Conservation (phyloP, 2,113 vertebrate genomes). For the Callionymus lyra region DNA sequence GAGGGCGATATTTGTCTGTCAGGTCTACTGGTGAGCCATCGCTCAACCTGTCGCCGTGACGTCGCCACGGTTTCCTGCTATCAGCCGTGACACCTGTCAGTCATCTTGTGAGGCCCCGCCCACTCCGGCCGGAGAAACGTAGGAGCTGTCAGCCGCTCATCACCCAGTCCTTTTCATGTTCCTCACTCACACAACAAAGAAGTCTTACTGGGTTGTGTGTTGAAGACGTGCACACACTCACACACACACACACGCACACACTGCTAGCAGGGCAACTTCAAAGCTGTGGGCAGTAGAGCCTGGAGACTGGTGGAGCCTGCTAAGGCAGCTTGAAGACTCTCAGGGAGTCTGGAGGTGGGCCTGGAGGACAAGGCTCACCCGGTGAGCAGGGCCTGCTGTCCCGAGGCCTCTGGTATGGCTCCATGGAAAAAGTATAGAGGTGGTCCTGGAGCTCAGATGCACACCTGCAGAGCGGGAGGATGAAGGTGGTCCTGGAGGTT, state of each 20-base stretch:
- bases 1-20: too few relatives aligned
- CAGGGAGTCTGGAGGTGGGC: conserved; percentile 22
- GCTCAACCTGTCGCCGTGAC: too few relatives aligned
- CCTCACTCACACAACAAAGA: conserved; percentile 10
- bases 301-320: conserved; percentile 33
- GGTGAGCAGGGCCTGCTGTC: conserved; percentile 15
- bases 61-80: too few relatives aligned
- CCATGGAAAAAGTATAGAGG: conserved; percentile 26
- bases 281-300: conserved; percentile 60
- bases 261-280: conserved; percentile 58
- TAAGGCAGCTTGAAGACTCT: conserved; percentile 1
- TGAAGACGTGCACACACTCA: conserved; percentile 9
- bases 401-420: conserved; percentile 2
- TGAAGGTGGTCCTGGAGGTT: conserved; percentile 25
- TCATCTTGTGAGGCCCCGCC: conserved; percentile 37
- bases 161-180: conserved; percentile 60
- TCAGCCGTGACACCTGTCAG: conserved; percentile 45
- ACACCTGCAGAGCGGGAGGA: conserved; percentile 26
- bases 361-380: conserved; percentile 16
- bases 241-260: conserved; percentile 19
- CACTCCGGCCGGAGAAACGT: conserved; percentile 25
- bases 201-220: conserved; percentile 22
- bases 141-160: conserved; percentile 59
- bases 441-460: conserved; percentile 27
- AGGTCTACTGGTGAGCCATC: too few relatives aligned